A percentile compares a stretch with the other conserved stretches of the same genome.
phyloP scores from a whole-genome alignment of 2,888 invertebrate genomes.

The Thumatha senex region DNA sequence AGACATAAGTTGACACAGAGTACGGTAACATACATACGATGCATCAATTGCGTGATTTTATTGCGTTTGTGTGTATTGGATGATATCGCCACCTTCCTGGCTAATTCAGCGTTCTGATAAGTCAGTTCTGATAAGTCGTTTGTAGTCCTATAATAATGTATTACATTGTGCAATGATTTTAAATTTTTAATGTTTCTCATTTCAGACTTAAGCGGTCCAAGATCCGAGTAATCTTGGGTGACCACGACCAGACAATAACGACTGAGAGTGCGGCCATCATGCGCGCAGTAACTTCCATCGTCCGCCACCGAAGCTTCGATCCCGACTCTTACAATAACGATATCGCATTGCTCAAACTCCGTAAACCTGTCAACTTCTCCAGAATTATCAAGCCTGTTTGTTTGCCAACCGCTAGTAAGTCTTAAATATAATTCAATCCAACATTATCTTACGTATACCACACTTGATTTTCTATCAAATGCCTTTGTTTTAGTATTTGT shows the following conservation, averaged over 20 bases:
- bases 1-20: too few species aligned
- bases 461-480: background rate
- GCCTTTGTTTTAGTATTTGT: too few species aligned
- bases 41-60: too few species aligned
- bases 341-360: conserved; percentile 89
- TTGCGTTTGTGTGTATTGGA: too few species aligned
- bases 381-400: conserved; percentile 91
- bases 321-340: conserved; percentile 94
- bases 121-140: too few species aligned
- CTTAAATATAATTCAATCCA: background rate
- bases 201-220: conserved; percentile 90
- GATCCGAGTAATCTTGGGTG: conserved; percentile 92
- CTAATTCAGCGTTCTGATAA: too few species aligned
- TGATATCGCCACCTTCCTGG: too few species aligned
- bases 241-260: conserved; percentile 92
- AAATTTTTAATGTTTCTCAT: conserved; percentile 5
- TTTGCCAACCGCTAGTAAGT: conserved; percentile 87
- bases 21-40: too few species aligned
- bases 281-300: conserved; percentile 90
- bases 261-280: conserved; percentile 91
- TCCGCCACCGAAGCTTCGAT: conserved; percentile 92
- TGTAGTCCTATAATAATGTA: too few species aligned
- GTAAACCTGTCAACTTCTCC: conserved; percentile 90
- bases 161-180: background rate
- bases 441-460: background rate